Percentiles rank a stretch among this genome's conserved stretches.
These are phyloP conservation scores for Crenuchus spilurus DNA, from an alignment of 2,797 vertebrate genomes.

Conservation along the genomic window DNA sequence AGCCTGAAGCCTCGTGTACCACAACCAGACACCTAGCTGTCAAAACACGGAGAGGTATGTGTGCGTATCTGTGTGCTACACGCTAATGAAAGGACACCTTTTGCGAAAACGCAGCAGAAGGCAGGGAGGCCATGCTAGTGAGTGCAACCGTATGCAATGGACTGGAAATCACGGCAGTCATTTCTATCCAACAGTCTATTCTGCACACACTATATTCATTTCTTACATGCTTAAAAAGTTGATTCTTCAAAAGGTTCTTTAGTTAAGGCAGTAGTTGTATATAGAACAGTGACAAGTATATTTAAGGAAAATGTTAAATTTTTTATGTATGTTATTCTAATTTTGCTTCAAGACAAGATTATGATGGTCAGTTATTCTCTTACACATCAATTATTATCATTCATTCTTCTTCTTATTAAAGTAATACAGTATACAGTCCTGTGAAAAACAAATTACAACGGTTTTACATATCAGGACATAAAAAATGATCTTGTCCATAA, in stretches of 20 bases:
- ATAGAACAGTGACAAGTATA: too few relatives aligned
- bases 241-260: neutral
- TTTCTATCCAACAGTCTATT: neutral
- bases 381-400: too few relatives aligned
- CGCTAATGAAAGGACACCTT: constrained; percentile 46
- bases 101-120: neutral
- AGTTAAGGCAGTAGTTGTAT: neutral
- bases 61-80: constrained; percentile 42
- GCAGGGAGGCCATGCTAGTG: constrained; percentile 29
- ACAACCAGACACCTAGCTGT: constrained; percentile 43
- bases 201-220: neutral
- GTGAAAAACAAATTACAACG: too few relatives aligned
- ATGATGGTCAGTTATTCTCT: neutral
- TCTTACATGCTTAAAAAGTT: neutral
- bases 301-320: too few relatives aligned
- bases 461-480: too few relatives aligned
- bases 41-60: constrained; percentile 33
- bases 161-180: constrained; percentile 41
- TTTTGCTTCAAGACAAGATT: neutral
- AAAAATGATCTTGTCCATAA: too few relatives aligned
- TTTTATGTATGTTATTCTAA: neutral
- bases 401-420: too few relatives aligned
- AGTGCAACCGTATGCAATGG: constrained; percentile 41
- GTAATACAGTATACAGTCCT: too few relatives aligned
- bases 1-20: constrained; percentile 52